Percentiles rank a stretch among this genome's conserved stretches.
Evolutionary conservation across 2,113 vertebrate species (phyloP).

Genomic region (Gymnarchus niloticus): DNA sequence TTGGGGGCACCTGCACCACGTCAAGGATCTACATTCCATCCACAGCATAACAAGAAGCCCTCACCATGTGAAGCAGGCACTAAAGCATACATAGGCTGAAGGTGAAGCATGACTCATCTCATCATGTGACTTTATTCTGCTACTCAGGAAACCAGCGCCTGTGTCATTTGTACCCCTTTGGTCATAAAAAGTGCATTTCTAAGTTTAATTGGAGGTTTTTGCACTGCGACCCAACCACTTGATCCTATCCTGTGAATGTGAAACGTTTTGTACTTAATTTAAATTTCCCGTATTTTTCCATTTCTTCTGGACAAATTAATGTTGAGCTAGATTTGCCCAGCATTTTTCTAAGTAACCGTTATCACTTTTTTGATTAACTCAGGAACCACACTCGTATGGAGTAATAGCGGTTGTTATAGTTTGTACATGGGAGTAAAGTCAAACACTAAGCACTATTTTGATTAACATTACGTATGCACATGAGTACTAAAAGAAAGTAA

Average conservation of each 20-base stretch:
- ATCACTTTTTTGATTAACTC: too few species aligned
- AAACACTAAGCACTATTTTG: neutral
- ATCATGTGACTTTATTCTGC: neutral
- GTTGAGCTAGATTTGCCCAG: neutral
- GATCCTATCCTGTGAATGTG: neutral
- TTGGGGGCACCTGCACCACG: too few species aligned
- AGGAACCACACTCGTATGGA: neutral
- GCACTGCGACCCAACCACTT: neutral
- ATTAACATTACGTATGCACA: neutral
- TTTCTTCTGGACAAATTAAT: neutral
- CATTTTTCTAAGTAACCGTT: neutral
- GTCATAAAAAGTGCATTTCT: neutral
- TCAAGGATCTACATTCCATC: too few species aligned
- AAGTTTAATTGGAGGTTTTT: neutral
- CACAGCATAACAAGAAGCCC: neutral
- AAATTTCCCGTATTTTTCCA: neutral
- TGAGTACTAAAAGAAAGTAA: neutral
- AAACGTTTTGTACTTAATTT: neutral
- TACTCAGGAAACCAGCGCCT: neutral
- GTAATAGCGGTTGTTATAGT: neutral
- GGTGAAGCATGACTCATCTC: neutral
- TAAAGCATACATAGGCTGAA: neutral
- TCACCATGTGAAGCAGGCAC: neutral
- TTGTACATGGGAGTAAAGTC: too few species aligned
- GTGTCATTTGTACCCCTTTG: neutral